A percentile compares a stretch with the other conserved stretches of the same genome.
Evolutionary conservation across 2,888 invertebrate genomes (phyloP).

Genomic region (Stenodera caucasica): DNA sequence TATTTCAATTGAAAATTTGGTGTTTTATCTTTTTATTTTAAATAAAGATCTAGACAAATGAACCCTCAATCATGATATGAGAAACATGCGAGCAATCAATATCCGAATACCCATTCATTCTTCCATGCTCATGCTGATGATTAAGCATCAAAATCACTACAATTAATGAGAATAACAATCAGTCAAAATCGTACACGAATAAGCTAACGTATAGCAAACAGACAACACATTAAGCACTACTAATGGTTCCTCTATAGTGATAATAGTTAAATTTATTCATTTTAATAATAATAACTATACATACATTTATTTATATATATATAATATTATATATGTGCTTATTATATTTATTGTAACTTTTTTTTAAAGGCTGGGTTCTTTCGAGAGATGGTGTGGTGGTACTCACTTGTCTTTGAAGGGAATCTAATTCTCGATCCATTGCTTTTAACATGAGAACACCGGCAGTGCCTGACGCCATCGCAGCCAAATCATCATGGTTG

Average conservation of each 20-base stretch:
- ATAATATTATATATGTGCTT: conserved; percentile 1
- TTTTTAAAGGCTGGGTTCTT: background rate
- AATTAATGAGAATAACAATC: background rate
- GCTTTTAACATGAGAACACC: conserved; percentile 85
- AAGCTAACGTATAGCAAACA: background rate
- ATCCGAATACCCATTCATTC: background rate
- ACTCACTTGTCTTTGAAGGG: conserved; percentile 95
- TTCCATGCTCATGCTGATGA: background rate
- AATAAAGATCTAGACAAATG: background rate
- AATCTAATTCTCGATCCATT: conserved; percentile 92
- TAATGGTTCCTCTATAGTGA: background rate
- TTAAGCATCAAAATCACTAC: background rate
- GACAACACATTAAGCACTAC: background rate
- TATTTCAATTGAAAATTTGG: conserved; percentile 5
- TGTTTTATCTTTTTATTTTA: background rate
- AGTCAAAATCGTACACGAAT: background rate
- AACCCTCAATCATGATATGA: conserved; percentile 3
- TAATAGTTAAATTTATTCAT: background rate
- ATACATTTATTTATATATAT: too few species aligned
- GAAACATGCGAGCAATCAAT: background rate
- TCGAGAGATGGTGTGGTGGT: conserved; percentile 35
- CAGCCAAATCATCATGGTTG: conserved; percentile 94
- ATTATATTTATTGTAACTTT: background rate
- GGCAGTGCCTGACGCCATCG: conserved; percentile 76
- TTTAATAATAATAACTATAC: background rate